These are phyloP conservation scores for Caenorhabditis sp. DNA, from an alignment of 2,888 invertebrate species.

Conservation along the genomic window DNA sequence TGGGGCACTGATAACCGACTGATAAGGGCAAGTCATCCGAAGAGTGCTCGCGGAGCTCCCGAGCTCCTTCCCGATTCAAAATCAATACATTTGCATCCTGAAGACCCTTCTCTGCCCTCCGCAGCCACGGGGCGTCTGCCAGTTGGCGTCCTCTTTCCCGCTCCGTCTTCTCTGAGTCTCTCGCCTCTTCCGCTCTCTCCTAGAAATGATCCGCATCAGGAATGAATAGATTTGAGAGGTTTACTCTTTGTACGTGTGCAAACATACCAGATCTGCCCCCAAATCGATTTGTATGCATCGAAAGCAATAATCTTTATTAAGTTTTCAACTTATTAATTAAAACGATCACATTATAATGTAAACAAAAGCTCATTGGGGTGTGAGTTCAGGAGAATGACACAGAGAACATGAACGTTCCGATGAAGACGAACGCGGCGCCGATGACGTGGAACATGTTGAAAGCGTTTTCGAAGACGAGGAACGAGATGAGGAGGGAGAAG, in stretches of 20 bases:
- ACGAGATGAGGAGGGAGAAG: slow-evolving; percentile 91
- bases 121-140: neutral
- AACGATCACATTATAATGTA: neutral
- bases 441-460: slow-evolving; percentile 93
- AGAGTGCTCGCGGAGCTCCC: neutral
- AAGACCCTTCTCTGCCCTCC: neutral
- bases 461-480: slow-evolving; percentile 92
- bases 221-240: neutral
- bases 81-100: slow-evolving; percentile 53
- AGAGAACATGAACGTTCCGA: slow-evolving; percentile 92
- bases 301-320: too few species aligned
- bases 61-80: neutral
- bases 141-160: slow-evolving; percentile 30
- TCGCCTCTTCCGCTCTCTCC: neutral
- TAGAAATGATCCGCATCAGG: slow-evolving; percentile 37
- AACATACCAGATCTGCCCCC: neutral
- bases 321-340: too few species aligned
- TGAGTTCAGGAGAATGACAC: slow-evolving; percentile 15
- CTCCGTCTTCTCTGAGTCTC: slow-evolving; percentile 17
- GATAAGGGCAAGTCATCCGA: slow-evolving; percentile 18
- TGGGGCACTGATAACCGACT: slow-evolving; percentile 21
- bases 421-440: slow-evolving; percentile 91
- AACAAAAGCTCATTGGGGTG: neutral
- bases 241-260: neutral
- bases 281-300: neutral